phyloP scores from a whole-genome alignment of 2,888 invertebrate genomes.

The Allolobophora icterica region DNA sequence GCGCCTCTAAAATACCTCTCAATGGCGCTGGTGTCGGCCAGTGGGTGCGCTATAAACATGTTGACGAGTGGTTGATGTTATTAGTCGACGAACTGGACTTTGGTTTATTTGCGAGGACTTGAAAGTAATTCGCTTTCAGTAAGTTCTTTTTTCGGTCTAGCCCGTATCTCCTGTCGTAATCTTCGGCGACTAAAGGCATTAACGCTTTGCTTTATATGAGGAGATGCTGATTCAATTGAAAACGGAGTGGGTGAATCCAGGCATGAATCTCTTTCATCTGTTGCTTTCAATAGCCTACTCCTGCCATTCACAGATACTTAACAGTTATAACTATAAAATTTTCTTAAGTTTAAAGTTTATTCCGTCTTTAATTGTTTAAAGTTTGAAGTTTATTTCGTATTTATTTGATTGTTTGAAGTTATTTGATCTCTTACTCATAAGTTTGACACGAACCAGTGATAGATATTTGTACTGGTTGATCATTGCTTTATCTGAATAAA shows the following conservation, averaged over 20 bases:
- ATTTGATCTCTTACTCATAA: neutral
- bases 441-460: neutral
- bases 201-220: neutral
- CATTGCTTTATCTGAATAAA: neutral
- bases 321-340: neutral
- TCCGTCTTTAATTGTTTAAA: too few relatives aligned
- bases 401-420: too few relatives aligned
- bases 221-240: neutral
- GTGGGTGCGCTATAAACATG: neutral
- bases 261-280: neutral
- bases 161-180: neutral
- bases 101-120: neutral
- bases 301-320: neutral
- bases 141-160: neutral
- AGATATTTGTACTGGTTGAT: neutral
- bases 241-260: neutral
- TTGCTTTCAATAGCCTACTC: too few relatives aligned
- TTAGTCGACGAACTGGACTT: neutral
- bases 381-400: too few relatives aligned
- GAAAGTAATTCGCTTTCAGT: neutral
- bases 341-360: too few relatives aligned
- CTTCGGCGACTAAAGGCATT: neutral
- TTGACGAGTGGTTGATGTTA: constrained; percentile 1
- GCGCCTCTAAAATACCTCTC: neutral
- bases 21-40: neutral